phyloP scores from a whole-genome alignment of 2,113 vertebrate species.

The Silurus asotus region DNA sequence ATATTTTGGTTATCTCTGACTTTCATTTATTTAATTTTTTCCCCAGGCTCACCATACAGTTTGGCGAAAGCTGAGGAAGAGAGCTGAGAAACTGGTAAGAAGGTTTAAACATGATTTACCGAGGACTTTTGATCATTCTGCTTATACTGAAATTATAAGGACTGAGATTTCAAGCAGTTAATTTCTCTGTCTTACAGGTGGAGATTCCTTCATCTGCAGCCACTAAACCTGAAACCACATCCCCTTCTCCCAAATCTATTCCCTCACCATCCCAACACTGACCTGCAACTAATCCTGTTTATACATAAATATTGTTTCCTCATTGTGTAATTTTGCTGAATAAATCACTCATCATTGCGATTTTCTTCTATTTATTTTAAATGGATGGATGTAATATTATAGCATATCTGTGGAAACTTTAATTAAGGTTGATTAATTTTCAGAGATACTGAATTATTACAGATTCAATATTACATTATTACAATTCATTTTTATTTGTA shows the following conservation, averaged over 20 bases:
- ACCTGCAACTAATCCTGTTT: neutral
- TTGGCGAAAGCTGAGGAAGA: constrained; percentile 72
- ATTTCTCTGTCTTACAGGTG: constrained; percentile 59
- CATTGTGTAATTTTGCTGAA: constrained; percentile 28
- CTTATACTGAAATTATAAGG: neutral
- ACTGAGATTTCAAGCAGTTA: neutral
- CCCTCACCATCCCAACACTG: constrained; percentile 35
- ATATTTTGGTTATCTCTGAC: neutral
- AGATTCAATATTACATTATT: too few species aligned
- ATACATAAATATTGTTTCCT: neutral
- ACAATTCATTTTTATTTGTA: too few species aligned
- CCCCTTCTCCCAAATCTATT: constrained; percentile 16
- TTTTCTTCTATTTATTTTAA: neutral
- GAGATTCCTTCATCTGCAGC: constrained; percentile 26
- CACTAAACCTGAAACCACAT: constrained; percentile 23
- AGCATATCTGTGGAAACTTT: neutral
- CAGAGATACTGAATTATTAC: too few species aligned
- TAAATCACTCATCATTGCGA: constrained; percentile 4
- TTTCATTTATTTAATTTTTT: constrained; percentile 4
- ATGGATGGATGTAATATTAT: too few species aligned
- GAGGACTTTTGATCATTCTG: neutral
- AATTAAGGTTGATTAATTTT: too few species aligned
- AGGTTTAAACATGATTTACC: neutral
- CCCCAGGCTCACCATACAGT: constrained; percentile 72
- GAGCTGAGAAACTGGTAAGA: constrained; percentile 72